Percentiles rank a stretch among this genome's conserved stretches.
Evolutionary conservation across 2,888 invertebrate species (phyloP).

Genomic region (Acanthosepion lycidas): DNA sequence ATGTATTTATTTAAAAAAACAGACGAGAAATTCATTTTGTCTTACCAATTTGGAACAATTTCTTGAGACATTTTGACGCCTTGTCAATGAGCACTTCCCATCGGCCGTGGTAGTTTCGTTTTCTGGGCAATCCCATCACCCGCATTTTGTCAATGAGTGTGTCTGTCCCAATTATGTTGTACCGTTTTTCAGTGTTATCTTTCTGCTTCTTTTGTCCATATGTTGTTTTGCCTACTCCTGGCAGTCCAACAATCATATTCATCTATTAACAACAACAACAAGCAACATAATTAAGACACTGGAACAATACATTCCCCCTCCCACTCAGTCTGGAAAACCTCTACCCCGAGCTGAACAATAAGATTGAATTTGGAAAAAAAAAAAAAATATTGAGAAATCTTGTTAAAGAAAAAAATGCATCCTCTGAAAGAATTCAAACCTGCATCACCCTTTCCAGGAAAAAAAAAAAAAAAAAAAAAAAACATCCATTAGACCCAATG

Average conservation of each 20-base stretch:
- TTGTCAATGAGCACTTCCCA: constrained; percentile 92
- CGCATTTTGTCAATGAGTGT: constrained; percentile 92
- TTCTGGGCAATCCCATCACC: constrained; percentile 90
- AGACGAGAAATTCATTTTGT: not conserved
- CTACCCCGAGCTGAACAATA: too few relatives aligned
- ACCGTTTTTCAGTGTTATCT: constrained; percentile 86
- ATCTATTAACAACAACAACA: constrained; percentile 76
- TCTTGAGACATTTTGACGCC: constrained; percentile 86
- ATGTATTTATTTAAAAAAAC: not conserved
- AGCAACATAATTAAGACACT: too few relatives aligned
- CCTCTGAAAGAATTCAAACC: too few relatives aligned
- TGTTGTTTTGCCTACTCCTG: constrained; percentile 92
- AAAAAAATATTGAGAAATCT: too few relatives aligned
- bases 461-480: too few relatives aligned
- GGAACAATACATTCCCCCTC: too few relatives aligned
- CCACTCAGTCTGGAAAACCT: too few relatives aligned
- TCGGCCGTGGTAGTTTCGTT: constrained; percentile 84
- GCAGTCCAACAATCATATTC: constrained; percentile 93
- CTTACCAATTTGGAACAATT: constrained; percentile 87
- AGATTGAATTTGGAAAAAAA: too few relatives aligned
- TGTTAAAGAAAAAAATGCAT: too few relatives aligned
- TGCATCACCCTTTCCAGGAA: too few relatives aligned
- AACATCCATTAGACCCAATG: too few relatives aligned
- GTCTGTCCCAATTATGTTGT: constrained; percentile 90
- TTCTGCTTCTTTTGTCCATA: constrained; percentile 87